Evolutionary conservation across 2,797 vertebrate species (phyloP).

Genomic region (Myotis findleyi): DNA sequence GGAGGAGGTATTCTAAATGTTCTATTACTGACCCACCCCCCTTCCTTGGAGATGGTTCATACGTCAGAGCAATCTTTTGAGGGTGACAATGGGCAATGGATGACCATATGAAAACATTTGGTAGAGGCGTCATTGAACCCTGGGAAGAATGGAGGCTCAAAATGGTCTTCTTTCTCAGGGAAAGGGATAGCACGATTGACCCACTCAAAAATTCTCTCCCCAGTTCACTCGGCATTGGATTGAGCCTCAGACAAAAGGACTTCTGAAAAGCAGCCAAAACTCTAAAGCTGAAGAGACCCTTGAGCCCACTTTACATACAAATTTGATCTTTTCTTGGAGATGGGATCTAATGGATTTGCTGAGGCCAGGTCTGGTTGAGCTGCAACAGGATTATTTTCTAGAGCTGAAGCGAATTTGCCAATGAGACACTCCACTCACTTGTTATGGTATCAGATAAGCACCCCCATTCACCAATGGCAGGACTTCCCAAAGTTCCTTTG

Average conservation of each 20-base stretch:
- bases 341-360: constrained; percentile 46
- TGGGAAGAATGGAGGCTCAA: constrained; percentile 27
- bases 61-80: constrained; percentile 44
- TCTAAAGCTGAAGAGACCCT: constrained; percentile 64
- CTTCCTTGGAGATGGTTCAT: background rate
- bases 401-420: constrained; percentile 2
- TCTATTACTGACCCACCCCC: background rate
- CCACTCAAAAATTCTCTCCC: constrained; percentile 71
- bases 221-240: constrained; percentile 62
- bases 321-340: constrained; percentile 76
- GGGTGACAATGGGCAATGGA: background rate
- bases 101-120: background rate
- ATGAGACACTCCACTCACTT: background rate
- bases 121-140: background rate
- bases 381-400: constrained; percentile 50
- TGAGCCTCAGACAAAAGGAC: constrained; percentile 67
- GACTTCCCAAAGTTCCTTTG: constrained; percentile 21
- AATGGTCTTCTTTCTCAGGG: constrained; percentile 56
- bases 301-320: constrained; percentile 71
- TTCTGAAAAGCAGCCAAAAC: constrained; percentile 72
- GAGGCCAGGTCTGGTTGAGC: constrained; percentile 17
- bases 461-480: background rate
- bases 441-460: background rate
- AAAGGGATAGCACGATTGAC: constrained; percentile 41
- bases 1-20: background rate